Evolutionary conservation across 2,797 vertebrate genomes (phyloP), one percentile per base, ranked within the genome.

Genomic region (Acridotheres tristis): DNA sequence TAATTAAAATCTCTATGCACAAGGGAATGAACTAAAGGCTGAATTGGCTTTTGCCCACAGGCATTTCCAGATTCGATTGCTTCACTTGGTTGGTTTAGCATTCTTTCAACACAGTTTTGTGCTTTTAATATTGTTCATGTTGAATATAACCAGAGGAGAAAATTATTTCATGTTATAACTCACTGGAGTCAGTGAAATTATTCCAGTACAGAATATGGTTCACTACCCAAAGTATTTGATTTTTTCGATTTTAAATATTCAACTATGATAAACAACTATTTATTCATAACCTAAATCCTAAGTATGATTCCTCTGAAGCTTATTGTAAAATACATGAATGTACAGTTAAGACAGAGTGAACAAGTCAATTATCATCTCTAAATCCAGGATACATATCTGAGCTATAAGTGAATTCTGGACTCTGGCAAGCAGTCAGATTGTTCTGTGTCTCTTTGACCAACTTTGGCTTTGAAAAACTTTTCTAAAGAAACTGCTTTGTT

Each of bases 21-120:
- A 58, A 80, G 78, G 65, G 88, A 94, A 77, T 1, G 11, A 89
- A 90, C 38, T 65, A 87, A 87, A 94, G 29, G 54, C 50, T 62
- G 54, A 89, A 88, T 13, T 88, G 79, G 45, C 32, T 96, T 90
- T 88, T 62, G 72, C 85, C 76, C 40, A 78, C 19, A 80, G 78
- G 71, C 68, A 62, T 68, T 92, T 96, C n/a, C 75, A 89, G 68
- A 93, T 89, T 80, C 94, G 84, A 93, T 71, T 85, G 68, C 68
- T 90, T 90, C 65, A 83, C 54, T 85, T 3, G 4, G n/a, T 29
- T 94, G 72, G 58, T 50, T 93, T 93, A 88, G 66, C 43, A 77
- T 80, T 87, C 54, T 83, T 90, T 88, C 76, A 94, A 80, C 47
- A 91, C 15, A 54, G 54, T 85, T 85, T 83, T 91, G 34, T 74